Base-by-base conservation (phyloP, 35 echinoderm and acorn worm genomes). In the Holothuria glaberrima region DNA sequence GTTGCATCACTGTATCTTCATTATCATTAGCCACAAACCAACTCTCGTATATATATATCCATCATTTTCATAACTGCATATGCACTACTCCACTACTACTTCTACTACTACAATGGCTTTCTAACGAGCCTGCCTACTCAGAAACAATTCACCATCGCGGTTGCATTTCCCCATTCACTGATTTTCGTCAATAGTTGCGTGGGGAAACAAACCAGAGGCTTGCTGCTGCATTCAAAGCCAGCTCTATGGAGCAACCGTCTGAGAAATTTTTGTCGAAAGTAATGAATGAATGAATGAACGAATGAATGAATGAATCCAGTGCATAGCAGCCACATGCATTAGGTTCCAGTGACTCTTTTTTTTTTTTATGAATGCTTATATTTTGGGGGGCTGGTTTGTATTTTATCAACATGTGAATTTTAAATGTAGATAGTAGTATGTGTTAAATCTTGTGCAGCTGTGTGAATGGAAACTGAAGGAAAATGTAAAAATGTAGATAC, bases 131-230 rank as follows among this genome's bases (percentile, higher is more conserved):
- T 78, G 74, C 74, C 74, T 78, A 48, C 74, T 78, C 74, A 30
- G 50, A 78, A 78, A 78, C 74, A 78, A 78, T 78, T 48, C 50
- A 54, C 50, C 50, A 9, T 54, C 50, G 50, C 9, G 16, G 50
- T 9, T 20, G 50, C 38, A 48, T 78, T 48, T 78, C 50, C 74
- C 74, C 74, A 78, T 78, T 78, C 74, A 78, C 41, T 78, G 74
- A 52, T 78, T 78, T 78, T 78, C 33, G 74, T 78, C 74, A 78
- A 78, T 78, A 78, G 74, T 78, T 78, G 74, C 50, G 21, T 48
- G 74, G 74, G 50, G 22, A 75, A 19, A 45, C 71, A 75, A n/a
- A 48, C 41, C 14, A 48, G 44, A 48, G 41, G 50, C 74, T 78
- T 30, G 41, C 74, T 76, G 21, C 36, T 75, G 32, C 44, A n/a